phyloP scores from a whole-genome alignment of 2,113 vertebrate species.

The Perognathus longimembris region DNA sequence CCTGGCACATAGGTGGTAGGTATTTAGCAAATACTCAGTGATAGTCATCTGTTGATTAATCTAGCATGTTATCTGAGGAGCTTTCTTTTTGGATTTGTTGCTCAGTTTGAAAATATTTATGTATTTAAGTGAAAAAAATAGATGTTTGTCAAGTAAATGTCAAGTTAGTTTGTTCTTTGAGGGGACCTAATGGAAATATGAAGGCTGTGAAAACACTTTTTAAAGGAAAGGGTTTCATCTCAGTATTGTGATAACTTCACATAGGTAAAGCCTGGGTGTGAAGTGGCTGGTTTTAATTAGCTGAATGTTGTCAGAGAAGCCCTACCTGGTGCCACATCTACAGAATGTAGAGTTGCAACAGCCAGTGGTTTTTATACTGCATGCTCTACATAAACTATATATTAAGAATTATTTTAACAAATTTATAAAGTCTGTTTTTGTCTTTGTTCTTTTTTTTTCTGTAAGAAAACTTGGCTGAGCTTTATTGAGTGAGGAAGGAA shows the following conservation, averaged over 20 bases:
- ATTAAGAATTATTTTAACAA: not conserved
- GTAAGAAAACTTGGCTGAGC: too few relatives aligned
- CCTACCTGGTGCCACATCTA: not conserved
- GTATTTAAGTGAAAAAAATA: slow-evolving; percentile 6
- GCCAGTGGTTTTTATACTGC: not conserved
- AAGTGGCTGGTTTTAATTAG: slow-evolving; percentile 35
- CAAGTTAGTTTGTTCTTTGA: not conserved
- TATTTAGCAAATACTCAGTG: not conserved
- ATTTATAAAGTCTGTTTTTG: not conserved
- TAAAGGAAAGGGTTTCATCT: not conserved
- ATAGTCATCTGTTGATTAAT: not conserved
- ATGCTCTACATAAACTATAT: not conserved
- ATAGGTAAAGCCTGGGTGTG: not conserved
- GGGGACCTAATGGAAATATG: not conserved
- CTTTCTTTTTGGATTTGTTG: not conserved
- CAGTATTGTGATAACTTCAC: not conserved
- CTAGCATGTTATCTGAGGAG: not conserved
- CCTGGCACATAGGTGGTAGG: not conserved
- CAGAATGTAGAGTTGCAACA: not conserved
- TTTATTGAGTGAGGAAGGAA: too few relatives aligned
- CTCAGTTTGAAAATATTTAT: not conserved
- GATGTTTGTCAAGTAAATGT: not conserved
- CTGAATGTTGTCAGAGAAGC: not conserved
- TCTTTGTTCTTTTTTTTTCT: too few relatives aligned
- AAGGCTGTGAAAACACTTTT: not conserved